Base-by-base conservation (phyloP, 2,888 invertebrate species). In the Aspidiotus destructor region DNA sequence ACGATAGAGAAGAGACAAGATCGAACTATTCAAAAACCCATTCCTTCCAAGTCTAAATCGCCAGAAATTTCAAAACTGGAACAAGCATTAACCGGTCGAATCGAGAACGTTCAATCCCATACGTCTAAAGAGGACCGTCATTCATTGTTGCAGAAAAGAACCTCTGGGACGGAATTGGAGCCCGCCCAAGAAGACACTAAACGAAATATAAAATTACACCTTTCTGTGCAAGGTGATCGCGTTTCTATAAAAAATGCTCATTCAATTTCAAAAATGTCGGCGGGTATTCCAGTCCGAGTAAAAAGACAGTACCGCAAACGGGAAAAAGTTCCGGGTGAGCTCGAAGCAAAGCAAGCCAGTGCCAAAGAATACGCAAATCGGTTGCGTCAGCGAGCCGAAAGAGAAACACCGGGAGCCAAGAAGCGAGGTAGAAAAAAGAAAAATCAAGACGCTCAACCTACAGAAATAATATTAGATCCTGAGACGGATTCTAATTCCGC, bases 191-290 rank as follows among this genome's bases (percentile, higher is more conserved):
- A 28, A 60, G 60, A 11, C 16, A 48, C 17, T 1, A 61, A 68
- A 28, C 41, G 61, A 17, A 61, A 60, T 17, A 53, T 68, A 3
- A 68, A 68, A 60, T 53, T 68, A 7, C 68, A 61, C 61, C 60
- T 68, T n/a, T 68, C 68, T 1, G 40, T 68, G 13, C 68, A 68
- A 53, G 68, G 68, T 7, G 60, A 68, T 42, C 53, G 60, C n/a
- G 68, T 68, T 10, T 68, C 68, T 2, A 68, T 68, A 7, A 68
- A 68, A 60, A 68, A 53, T 17, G 11, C 13, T 28, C 48, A 17
- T 15, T 7, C 48, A 10, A 40, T 13, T 53, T 11, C 40, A 6
- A 28, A 16, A 52, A 40, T 60, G 13, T 28, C 58, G 5, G 5
- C 65, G 10, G 48, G 40, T 41, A 42, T 17, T 11, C 44, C 52